Evolutionary conservation across 1,140 invertebrate genomes (phyloP).

Genomic region (Steinernema feltiae): DNA sequence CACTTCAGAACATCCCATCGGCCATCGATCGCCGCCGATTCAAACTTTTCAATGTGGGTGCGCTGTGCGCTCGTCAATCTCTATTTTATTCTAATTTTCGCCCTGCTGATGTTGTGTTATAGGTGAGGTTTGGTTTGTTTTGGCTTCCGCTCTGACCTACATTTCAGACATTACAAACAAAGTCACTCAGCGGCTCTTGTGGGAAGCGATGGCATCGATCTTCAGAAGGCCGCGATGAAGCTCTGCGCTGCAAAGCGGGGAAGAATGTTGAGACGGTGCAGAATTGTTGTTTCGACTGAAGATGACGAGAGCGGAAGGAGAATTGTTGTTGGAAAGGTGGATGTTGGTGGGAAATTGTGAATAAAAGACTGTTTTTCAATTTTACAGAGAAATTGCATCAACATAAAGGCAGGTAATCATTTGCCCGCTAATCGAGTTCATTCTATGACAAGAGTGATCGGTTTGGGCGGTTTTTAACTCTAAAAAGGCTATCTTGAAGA

Average conservation of each 20-base stretch:
- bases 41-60: background rate
- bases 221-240: background rate
- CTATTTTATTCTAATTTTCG: background rate
- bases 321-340: too few species aligned
- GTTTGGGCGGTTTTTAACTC: too few species aligned
- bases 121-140: background rate
- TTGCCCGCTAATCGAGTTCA: too few species aligned
- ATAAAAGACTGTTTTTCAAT: too few species aligned
- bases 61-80: background rate
- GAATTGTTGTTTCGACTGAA: background rate
- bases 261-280: background rate
- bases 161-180: background rate
- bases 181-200: too few species aligned
- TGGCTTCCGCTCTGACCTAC: background rate
- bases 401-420: too few species aligned
- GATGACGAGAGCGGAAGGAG: too few species aligned
- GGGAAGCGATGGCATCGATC: background rate
- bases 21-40: too few species aligned
- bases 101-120: background rate
- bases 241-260: background rate
- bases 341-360: too few species aligned
- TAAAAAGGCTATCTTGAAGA: too few species aligned
- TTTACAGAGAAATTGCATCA: too few species aligned
- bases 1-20: background rate
- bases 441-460: too few species aligned